Evolutionary conservation across 2,888 invertebrate species (phyloP).

Genomic region (Eupithecia dodoneata): DNA sequence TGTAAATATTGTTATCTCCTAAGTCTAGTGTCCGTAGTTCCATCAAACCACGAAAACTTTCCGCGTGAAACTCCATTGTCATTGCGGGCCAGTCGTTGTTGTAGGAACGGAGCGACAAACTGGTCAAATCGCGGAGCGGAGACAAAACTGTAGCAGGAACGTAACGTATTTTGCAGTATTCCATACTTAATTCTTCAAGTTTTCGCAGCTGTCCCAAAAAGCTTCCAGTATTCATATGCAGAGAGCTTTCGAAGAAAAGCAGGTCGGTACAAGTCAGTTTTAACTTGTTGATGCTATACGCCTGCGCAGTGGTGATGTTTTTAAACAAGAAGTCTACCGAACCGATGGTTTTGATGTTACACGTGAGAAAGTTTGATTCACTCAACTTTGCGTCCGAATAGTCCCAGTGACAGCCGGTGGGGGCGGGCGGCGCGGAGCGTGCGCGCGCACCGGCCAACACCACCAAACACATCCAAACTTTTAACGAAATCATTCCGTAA

Average conservation of each 20-base stretch:
- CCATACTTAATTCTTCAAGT: slow-evolving; percentile 89
- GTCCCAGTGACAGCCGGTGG: slow-evolving; percentile 90
- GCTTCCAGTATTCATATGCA: slow-evolving; percentile 85
- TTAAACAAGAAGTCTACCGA: slow-evolving; percentile 88
- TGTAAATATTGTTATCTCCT: slow-evolving; percentile 91
- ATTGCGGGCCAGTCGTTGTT: slow-evolving; percentile 92
- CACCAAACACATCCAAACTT: slow-evolving; percentile 82
- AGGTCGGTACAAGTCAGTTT: slow-evolving; percentile 89
- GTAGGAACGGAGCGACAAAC: slow-evolving; percentile 88
- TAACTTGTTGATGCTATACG: slow-evolving; percentile 88
- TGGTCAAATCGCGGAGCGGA: slow-evolving; percentile 87
- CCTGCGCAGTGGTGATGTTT: slow-evolving; percentile 88
- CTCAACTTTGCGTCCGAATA: slow-evolving; percentile 83
- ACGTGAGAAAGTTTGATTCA: slow-evolving; percentile 86
- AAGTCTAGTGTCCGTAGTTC: slow-evolving; percentile 88
- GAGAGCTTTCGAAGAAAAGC: slow-evolving; percentile 89
- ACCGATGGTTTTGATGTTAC: slow-evolving; percentile 89
- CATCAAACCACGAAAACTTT: slow-evolving; percentile 88
- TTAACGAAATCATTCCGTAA: slow-evolving; percentile 80
- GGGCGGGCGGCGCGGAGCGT: slow-evolving; percentile 84
- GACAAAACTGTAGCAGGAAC: slow-evolving; percentile 88
- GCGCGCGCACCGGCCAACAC: slow-evolving; percentile 81
- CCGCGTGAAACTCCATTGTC: slow-evolving; percentile 90
- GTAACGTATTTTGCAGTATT: slow-evolving; percentile 90
- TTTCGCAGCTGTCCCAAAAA: slow-evolving; percentile 87